Evolutionary conservation across 2,888 invertebrate genomes (phyloP).

Genomic region (Nesidiocoris tenuis): DNA sequence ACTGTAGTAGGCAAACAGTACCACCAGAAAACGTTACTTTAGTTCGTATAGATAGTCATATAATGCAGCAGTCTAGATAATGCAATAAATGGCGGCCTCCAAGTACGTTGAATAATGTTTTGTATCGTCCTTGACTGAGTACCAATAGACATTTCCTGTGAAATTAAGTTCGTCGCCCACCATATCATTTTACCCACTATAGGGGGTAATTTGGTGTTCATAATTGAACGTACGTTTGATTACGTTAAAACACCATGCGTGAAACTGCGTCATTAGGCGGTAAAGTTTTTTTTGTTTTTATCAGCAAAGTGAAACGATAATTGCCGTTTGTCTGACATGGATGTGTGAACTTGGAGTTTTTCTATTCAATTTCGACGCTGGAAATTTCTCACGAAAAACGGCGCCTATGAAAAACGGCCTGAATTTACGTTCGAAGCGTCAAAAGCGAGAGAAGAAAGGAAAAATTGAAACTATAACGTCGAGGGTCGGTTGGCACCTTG

Average conservation of each 20-base stretch:
- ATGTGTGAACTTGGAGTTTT: constrained; percentile 7
- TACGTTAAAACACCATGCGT: not conserved
- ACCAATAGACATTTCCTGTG: too few species aligned
- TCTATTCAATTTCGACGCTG: constrained; percentile 9
- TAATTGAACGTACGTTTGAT: too few species aligned
- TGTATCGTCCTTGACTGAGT: too few species aligned
- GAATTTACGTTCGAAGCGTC: not conserved
- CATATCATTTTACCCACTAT: too few species aligned
- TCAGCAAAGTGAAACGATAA: not conserved
- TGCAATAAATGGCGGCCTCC: too few species aligned
- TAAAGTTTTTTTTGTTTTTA: not conserved
- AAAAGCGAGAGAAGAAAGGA: constrained; percentile 4
- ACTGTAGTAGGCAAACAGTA: too few species aligned
- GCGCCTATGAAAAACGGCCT: constrained; percentile 3
- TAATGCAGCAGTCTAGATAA: too few species aligned
- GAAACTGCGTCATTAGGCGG: not conserved
- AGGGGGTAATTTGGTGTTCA: too few species aligned
- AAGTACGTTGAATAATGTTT: too few species aligned
- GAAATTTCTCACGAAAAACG: constrained; percentile 16
- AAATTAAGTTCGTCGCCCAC: too few species aligned
- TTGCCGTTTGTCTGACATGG: not conserved
- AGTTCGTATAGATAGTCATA: too few species aligned
- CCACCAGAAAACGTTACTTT: too few species aligned
- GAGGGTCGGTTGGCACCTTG: constrained; percentile 23
- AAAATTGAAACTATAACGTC: not conserved